Evolutionary conservation across 1,140 invertebrate species (phyloP), one percentile per base, ranked within the genome.

Genomic region (Tyrophagus putrescentiae): DNA sequence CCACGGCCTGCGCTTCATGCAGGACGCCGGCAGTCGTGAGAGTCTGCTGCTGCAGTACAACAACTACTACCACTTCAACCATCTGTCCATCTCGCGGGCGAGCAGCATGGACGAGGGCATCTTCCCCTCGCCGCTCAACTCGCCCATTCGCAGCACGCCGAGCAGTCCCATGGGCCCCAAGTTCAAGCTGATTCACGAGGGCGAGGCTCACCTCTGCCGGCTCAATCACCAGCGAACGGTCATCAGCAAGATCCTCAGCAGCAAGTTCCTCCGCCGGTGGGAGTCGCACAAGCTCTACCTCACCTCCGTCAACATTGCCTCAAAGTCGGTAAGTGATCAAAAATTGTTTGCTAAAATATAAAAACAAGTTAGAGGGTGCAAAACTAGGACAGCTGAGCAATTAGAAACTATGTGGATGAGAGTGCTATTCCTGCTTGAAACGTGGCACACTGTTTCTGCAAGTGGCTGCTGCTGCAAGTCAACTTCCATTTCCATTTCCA

Each of bases 201-300:
- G 84, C 0, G 81, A 84, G 57, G 77, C 86, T 23, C 80, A 83
- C 68, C 76, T 87, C 32, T 87, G 85, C 75, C 80, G 81, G 64
- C 74, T 87, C 45, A 84, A 87, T 66, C 84, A 87, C 66, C 82
- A 82, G 0, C 75, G 82, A 58, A 87, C 84, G 39, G 79, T 87
- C 39, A 81, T 87, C 57, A 83, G 80, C 70, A 88, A 88, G 72
- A 83, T 88, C 58, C 73, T 87, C 60, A 84, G 82, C 53, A 84
- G 83, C 33, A 84, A 84, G 70, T 85, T 86, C 67, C 73, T 87
- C 4, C 72, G 85, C 41, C 72, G 84, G 61, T 87, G 84, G 84
- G 85, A 87, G 70, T 82, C 78, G 36, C 84, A 87, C 70, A 80
- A 81, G 67, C 73, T 87, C 3, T 79, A 80, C 62, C 72, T 87